phyloP scores from a whole-genome alignment of 2,888 invertebrate species.

The Torymus texanus region DNA sequence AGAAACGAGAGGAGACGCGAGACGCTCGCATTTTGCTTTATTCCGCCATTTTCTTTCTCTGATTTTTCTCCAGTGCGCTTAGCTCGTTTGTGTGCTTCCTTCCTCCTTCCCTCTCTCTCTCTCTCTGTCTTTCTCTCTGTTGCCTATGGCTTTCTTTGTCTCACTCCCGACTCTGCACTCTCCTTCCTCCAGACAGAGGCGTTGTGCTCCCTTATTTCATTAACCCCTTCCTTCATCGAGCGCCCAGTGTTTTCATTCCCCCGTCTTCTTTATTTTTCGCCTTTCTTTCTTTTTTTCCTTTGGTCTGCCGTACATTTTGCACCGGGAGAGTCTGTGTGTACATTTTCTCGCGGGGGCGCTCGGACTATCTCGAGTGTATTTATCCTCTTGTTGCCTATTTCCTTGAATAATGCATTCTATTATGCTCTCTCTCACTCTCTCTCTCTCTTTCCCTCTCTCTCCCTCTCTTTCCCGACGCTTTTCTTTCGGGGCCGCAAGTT shows the following conservation, averaged over 20 bases:
- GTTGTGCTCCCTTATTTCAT: constrained; percentile 38
- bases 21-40: constrained; percentile 1
- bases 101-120: neutral
- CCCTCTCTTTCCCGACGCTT: neutral
- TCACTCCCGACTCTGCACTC: neutral
- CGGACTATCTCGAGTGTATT: constrained; percentile 53
- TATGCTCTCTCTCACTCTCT: constrained; percentile 15
- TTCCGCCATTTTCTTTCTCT: constrained; percentile 23
- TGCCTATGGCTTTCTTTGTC: constrained; percentile 25
- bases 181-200: neutral
- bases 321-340: constrained; percentile 28
- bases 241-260: constrained; percentile 24
- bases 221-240: constrained; percentile 41
- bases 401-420: constrained; percentile 56
- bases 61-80: constrained; percentile 9
- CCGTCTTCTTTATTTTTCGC: constrained; percentile 13
- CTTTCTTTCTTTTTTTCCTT: neutral
- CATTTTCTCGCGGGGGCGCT: constrained; percentile 12
- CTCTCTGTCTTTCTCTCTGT: neutral
- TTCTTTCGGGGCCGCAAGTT: neutral
- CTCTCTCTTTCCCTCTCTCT: neutral
- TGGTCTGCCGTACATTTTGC: constrained; percentile 17
- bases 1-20: constrained; percentile 4
- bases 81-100: neutral
- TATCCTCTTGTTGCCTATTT: constrained; percentile 56